Conservation (phyloP, 2,113 vertebrate species). For the Nerophis ophidion region DNA sequence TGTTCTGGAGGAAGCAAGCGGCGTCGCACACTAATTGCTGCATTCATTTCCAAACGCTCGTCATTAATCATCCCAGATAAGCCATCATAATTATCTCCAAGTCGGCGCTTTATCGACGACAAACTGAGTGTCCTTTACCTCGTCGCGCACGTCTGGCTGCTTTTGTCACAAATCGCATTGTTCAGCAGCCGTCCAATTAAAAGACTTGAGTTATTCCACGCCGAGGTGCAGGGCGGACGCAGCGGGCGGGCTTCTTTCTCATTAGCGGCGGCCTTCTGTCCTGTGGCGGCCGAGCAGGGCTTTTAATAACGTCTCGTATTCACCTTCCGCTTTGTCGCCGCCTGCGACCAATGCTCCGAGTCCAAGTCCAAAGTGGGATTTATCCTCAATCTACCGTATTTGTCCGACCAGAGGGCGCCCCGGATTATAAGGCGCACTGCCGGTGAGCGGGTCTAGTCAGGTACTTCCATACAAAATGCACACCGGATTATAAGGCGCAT, state of each 20-base stretch:
- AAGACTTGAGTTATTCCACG: constrained; percentile 55
- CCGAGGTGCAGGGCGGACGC: constrained; percentile 41
- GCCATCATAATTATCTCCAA: background rate
- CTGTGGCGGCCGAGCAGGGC: constrained; percentile 32
- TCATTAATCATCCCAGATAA: background rate
- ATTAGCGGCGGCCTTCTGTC: constrained; percentile 60
- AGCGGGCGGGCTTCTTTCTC: constrained; percentile 47
- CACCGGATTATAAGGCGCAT: too few relatives aligned
- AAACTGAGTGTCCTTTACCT: background rate
- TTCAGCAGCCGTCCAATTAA: constrained; percentile 57
- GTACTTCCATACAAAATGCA: too few relatives aligned
- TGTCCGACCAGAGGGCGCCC: too few relatives aligned
- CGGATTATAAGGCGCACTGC: too few relatives aligned
- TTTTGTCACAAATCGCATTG: constrained; percentile 13
- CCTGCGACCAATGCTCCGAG: constrained; percentile 25
- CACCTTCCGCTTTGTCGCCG: constrained; percentile 46
- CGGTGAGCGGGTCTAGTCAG: too few relatives aligned
- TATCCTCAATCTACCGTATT: constrained; percentile 43
- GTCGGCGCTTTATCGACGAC: background rate
- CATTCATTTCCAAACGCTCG: background rate
- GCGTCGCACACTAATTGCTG: too few relatives aligned
- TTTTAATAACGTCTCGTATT: constrained; percentile 65
- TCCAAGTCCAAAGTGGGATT: constrained; percentile 45
- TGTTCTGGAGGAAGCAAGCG: too few relatives aligned
- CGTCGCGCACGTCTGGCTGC: background rate